Evolutionary conservation across 2,113 vertebrate species (phyloP), one percentile per base, ranked within the genome.

Genomic region (Turdus rufiventris): DNA sequence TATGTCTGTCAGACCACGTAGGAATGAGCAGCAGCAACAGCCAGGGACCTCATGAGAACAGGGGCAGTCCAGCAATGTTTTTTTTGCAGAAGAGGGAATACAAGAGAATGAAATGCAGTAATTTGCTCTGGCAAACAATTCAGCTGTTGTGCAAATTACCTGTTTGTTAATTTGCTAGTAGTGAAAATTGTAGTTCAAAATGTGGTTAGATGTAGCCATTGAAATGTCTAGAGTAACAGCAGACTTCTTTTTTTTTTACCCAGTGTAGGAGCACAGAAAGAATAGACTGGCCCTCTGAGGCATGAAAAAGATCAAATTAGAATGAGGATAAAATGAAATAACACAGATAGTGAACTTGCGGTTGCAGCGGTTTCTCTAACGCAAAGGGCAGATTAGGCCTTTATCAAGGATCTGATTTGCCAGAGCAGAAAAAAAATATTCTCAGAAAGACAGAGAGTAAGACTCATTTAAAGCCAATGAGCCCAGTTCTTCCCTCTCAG

Each of bases 221-320:
- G 53, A 94, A 76, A 42, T 89, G 62, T 42, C 81, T 79, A 50
- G 47, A 72, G 26, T 45, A 92, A 84, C 10, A 91, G 45, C 26
- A 85, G 66, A 38, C 36, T 45, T 63, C 10, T 58, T 33, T 68
- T 68, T 68, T 72, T 72, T 86, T 80, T 50, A 53, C 7, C 31
- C 28, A 47, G 13, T 50, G 14, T 78, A 54, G 25, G 58, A 85
- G 26, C 60, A 48, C 10, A 83, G 74, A 73, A 94, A 85, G 78
- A 95, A 85, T n/a, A 89, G 56, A 25, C 71, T 51, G 19, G 63
- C n/a, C 56, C 85, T 93, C 67, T 93, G 89, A 96, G 75, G 93
- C 89, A 91, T 90, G 85, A 89, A 89, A 89, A 85, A 53, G 93
- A 93, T 83, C 88, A 96, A 96, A 96, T 96, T 91, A 94, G 75